Base-by-base conservation (phyloP, 2,113 vertebrate genomes). In the Labeo rohita region DNA sequence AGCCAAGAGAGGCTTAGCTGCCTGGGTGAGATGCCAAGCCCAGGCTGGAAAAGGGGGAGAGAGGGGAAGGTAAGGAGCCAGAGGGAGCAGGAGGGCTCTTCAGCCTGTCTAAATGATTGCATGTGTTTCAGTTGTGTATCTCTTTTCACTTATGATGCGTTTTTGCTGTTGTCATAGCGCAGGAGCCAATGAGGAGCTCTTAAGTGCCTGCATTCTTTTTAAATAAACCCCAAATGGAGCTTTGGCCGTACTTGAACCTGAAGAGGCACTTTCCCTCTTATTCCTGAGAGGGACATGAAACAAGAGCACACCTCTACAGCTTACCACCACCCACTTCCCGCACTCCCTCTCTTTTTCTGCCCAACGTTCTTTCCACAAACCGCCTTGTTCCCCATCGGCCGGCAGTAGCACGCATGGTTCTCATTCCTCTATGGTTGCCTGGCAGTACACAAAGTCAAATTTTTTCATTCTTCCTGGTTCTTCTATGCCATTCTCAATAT, bases 211-310 rank as follows among this genome's bases (percentile, higher is more conserved):
- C 85, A 90, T 93, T 93, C 88, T 92, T 89, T 92, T 91, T 94
- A 92, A 92, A 94, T 92, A 93, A 91, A 90, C 91, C 86, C 92
- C 91, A 94, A 93, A 93, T 92, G 91, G 89, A 92, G 85, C 87
- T 93, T 90, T 83, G 88, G 86, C 49, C 92, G 76, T 92, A 91
- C 92, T 94, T 90, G 86, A 92, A 92, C 88, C 90, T 89, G 86
- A 89, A 94, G 92, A 92, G 91, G 87, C 89, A 91, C 91, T 93
- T 91, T 90, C 89, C 88, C 87, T 89, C 90, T 88, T 80, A 74
- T 83, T 66, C 82, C 90, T 91, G 89, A 93, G 91, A 92, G 91
- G 90, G 91, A 91, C 90, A 90, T 91, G 90, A 93, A 94, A 92
- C 89, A 91, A 84, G 88, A 90, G 90, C 82, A 82, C 85, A 80